phyloP scores from a whole-genome alignment of 2,888 invertebrate species.

The Andrena marginata region DNA sequence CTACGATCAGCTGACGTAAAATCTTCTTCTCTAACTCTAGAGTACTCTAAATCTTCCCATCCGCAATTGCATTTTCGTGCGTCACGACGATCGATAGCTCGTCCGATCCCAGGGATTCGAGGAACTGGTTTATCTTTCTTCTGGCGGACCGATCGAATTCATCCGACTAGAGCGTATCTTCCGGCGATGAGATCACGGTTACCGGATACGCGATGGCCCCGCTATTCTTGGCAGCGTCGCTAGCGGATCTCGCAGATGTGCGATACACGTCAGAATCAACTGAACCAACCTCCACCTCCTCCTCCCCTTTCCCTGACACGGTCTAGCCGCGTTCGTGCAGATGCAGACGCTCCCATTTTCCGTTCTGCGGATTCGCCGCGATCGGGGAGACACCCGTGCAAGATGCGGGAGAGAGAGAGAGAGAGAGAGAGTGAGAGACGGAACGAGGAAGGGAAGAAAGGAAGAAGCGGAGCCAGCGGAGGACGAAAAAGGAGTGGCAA shows the following conservation, averaged over 20 bases:
- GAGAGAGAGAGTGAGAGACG: constrained; percentile 9
- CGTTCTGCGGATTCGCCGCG: constrained; percentile 65
- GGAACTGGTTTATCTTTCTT: constrained; percentile 45
- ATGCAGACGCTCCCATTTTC: constrained; percentile 65
- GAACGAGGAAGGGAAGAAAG: constrained; percentile 16
- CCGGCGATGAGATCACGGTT: constrained; percentile 57
- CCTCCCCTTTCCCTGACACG: constrained; percentile 18
- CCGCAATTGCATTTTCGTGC: not conserved
- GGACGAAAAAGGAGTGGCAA: constrained; percentile 54
- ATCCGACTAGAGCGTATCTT: constrained; percentile 41
- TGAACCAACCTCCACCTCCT: constrained; percentile 26
- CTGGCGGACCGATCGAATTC: constrained; percentile 47
- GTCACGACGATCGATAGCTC: constrained; percentile 18
- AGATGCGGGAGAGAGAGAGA: not conserved
- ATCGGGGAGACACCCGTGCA: constrained; percentile 10
- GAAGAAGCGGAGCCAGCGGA: constrained; percentile 17
- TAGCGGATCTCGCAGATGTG: constrained; percentile 69
- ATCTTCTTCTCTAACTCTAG: too few species aligned
- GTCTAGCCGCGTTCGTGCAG: constrained; percentile 51
- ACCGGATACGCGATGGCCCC: constrained; percentile 59
- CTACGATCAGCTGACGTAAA: too few species aligned
- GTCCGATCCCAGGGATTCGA: not conserved
- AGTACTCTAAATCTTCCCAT: too few species aligned
- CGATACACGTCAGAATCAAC: constrained; percentile 49
- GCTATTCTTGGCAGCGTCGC: constrained; percentile 73